These are phyloP conservation scores for Frankliniella fusca DNA, from an alignment of 2,888 invertebrate genomes.

Conservation along the genomic window DNA sequence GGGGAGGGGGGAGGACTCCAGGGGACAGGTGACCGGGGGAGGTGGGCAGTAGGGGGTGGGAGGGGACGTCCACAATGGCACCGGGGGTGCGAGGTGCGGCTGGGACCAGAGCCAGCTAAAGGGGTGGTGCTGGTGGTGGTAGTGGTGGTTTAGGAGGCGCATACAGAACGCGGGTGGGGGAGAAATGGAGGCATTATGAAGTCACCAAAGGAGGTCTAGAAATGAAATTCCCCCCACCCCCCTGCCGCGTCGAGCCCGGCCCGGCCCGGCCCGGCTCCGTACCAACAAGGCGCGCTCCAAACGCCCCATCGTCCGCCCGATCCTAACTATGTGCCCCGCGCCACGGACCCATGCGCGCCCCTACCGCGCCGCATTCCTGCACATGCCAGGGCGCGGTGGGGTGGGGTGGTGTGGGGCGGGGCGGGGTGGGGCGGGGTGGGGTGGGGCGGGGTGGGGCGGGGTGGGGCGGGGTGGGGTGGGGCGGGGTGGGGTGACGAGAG, in stretches of 20 bases:
- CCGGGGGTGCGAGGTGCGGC: background rate
- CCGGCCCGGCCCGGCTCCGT: background rate
- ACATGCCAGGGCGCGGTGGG: too few relatives aligned
- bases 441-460: too few relatives aligned
- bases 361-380: background rate
- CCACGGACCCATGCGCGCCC: background rate
- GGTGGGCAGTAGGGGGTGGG: background rate
- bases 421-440: too few relatives aligned
- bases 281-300: background rate
- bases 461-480: too few relatives aligned
- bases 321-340: background rate
- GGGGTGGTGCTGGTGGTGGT: too few relatives aligned
- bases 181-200: background rate
- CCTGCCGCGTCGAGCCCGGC: background rate
- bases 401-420: too few relatives aligned
- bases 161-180: background rate
- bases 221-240: background rate
- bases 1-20: background rate
- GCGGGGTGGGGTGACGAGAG: too few relatives aligned
- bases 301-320: background rate
- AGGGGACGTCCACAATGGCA: background rate
- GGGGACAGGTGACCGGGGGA: background rate
- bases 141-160: too few relatives aligned
- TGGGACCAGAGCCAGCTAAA: background rate
- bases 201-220: conserved; percentile 20